Base-by-base conservation (phyloP, 2,888 invertebrate genomes). In the Lamellibrachia satsuma region DNA sequence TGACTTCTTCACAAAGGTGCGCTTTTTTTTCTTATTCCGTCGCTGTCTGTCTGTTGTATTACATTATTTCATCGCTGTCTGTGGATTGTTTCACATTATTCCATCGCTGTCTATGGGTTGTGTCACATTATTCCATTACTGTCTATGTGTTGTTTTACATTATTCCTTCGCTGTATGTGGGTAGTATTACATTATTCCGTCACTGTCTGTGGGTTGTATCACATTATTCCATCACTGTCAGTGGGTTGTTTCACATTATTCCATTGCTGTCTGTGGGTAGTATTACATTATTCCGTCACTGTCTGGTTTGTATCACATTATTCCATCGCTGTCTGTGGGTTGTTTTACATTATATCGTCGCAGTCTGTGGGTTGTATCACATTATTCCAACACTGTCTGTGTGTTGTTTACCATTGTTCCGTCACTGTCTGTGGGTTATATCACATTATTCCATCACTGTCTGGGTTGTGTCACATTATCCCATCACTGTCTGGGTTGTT, bases 1-100 rank as follows among this genome's bases (percentile, higher is more conserved):
- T 95, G 97, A 97, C 90, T 97, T 97, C 94, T 97, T 98, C 94
- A 96, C 96, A 94, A 96, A 96, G 96, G 97, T 97, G 11, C 27
- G 91, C 52, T 15, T 7, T 2, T 91, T 91, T 75, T 6, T 4
- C 75, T 11, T 75, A 75, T 75, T 75, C 3, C 22, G 2, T 75
- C 75, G 22, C 22, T 55, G 55, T 75, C 75, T 4, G 75, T 4
- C 0, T 15, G 22, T 75, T 22, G 75, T 75, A 39, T 39, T 39
- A 39, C 75, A 57, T 11, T 75, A 75, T 15, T 75, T 0, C 22
- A 2, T 75, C 75, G 22, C 22, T 55, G 55, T 75, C 75, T 4
- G 75, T 4, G 4, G 75, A 3, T 75, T 22, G 75, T 75, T 75
- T 22, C 22, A 75, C 6, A 2, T 15, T 75, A 75, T 75, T 75